Conservation (phyloP, 2,113 vertebrate genomes). For the Petromus typicus region DNA sequence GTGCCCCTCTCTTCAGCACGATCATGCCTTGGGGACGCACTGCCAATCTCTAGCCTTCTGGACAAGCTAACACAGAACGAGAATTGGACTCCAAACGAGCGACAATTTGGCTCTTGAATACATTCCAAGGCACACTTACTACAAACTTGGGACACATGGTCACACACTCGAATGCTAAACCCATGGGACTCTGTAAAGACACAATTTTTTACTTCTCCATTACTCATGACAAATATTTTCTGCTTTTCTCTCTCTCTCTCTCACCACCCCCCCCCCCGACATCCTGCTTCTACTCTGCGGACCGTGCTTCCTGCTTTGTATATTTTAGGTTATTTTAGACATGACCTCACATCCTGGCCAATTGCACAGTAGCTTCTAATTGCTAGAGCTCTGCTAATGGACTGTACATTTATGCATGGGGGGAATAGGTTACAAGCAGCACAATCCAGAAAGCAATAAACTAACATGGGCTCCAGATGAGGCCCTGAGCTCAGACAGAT, state of each 20-base stretch:
- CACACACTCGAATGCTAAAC: background rate
- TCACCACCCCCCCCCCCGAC: background rate
- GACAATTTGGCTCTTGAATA: background rate
- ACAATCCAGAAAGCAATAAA: background rate
- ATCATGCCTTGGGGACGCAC: background rate
- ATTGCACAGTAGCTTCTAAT: constrained; percentile 56
- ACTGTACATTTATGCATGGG: constrained; percentile 1
- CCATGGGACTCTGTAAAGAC: background rate
- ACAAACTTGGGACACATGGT: background rate
- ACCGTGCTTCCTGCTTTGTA: constrained; percentile 62
- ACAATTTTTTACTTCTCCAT: background rate
- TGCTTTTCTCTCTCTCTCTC: background rate
- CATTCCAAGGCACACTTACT: background rate
- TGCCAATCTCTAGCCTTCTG: background rate
- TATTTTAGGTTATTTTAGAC: constrained; percentile 72
- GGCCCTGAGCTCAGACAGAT: background rate
- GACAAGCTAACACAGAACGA: background rate
- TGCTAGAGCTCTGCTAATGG: constrained; percentile 61
- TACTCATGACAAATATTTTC: background rate
- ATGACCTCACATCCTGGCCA: constrained; percentile 78
- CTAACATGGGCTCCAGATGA: background rate
- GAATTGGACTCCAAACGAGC: background rate
- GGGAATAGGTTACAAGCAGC: constrained; percentile 21
- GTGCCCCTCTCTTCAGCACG: background rate
- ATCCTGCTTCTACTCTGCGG: constrained; percentile 69